phyloP scores from a whole-genome alignment of 2,888 invertebrate genomes.

The Erannis defoliaria region DNA sequence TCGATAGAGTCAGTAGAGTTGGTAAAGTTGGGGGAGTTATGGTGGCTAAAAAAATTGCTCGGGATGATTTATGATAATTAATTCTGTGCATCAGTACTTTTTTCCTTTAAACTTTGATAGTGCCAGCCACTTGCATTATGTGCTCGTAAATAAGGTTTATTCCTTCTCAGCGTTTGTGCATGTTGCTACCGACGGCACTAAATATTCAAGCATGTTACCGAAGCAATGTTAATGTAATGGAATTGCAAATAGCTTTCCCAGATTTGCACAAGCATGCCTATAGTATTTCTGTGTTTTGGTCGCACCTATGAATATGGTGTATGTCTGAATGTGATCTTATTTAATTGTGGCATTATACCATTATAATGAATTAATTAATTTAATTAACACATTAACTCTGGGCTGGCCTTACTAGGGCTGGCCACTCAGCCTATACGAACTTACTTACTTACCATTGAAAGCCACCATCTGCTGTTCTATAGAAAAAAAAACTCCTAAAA shows the following conservation, averaged over 20 bases:
- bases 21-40: too few species aligned
- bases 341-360: too few species aligned
- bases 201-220: conserved; percentile 52
- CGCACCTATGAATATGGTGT: not conserved
- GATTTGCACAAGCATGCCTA: conserved; percentile 29
- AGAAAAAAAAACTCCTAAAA: too few species aligned
- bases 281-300: conserved; percentile 8
- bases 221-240: conserved; percentile 51
- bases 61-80: not conserved
- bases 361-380: too few species aligned
- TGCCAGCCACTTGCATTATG: not conserved
- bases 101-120: not conserved
- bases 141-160: too few species aligned
- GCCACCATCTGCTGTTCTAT: too few species aligned
- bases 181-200: conserved; percentile 32
- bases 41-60: too few species aligned
- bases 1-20: too few species aligned
- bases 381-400: too few species aligned
- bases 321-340: not conserved
- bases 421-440: too few species aligned
- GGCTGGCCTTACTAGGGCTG: too few species aligned
- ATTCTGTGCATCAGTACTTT: not conserved
- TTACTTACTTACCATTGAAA: too few species aligned
- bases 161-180: conserved; percentile 1
- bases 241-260: conserved; percentile 54